Evolutionary conservation across 2,113 vertebrate species (phyloP), one percentile per base, ranked within the genome.

Genomic region (Sphyrna mokarran): DNA sequence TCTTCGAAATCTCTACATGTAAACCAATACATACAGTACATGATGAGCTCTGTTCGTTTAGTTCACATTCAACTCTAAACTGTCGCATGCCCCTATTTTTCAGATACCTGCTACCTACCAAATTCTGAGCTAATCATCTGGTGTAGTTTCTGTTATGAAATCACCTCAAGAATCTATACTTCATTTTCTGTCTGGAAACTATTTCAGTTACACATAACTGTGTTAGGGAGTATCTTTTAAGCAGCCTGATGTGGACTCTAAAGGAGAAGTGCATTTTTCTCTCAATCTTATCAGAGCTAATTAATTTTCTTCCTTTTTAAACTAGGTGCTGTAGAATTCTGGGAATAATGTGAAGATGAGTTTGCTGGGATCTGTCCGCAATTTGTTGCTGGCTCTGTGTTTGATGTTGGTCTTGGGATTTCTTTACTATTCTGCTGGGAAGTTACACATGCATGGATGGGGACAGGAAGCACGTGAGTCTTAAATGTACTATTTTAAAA

Each of bases 351-450:
- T 98, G 98, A 99, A 98, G 98, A 98, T 98, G 98, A 98, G 98
- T 97, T 98, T 98, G 97, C 97, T 99, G 98, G 98, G 99, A 97
- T 98, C 98, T 95, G 97, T 98, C 97, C 98, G 98, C 97, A 99
- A 99, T 97, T 97, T 99, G 98, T 98, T 99, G 98, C 98, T 99
- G 97, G 96, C 98, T 97, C 98, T 99, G 97, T 99, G 99, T 97
- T 98, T 99, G 97, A 98, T 99, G 97, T 97, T 99, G 97, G 99
- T 99, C 68, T 97, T 99, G 97, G 98, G 98, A 96, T 99, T 99
- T 97, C 98, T 99, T 96, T 99, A 98, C 97, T 99, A 99, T 96
- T 99, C 98, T 54, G 98, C 98, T 0, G 98, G 98, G 97, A 99
- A 99, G 97, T 97, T 99, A 72, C 99, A 99, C 97, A 98, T 98